These are phyloP conservation scores for Phoronis australis DNA, from an alignment of 2,888 invertebrate species.

Conservation along the genomic window DNA sequence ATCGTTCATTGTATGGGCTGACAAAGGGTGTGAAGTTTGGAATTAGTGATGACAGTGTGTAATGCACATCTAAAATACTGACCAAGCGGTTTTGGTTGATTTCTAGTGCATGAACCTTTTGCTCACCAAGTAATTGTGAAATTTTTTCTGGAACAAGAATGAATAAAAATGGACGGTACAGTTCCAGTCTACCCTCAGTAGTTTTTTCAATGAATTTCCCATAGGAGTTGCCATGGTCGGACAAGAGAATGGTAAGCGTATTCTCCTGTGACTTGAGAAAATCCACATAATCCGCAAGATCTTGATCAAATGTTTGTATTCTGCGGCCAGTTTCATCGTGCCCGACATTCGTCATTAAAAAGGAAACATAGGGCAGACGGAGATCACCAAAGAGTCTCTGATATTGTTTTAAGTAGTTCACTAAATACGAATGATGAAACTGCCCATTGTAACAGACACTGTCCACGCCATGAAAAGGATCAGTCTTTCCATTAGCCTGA, in stretches of 20 bases:
- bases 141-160: constrained; percentile 25
- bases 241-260: constrained; percentile 30
- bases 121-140: constrained; percentile 15
- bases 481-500: constrained; percentile 17
- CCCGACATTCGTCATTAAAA: constrained; percentile 25
- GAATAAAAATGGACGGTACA: constrained; percentile 32
- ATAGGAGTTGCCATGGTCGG: constrained; percentile 40
- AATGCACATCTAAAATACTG: constrained; percentile 30
- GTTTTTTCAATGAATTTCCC: constrained; percentile 24
- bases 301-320: constrained; percentile 25
- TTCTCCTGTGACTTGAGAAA: constrained; percentile 14
- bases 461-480: constrained; percentile 32
- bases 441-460: constrained; percentile 31
- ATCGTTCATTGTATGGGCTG: constrained; percentile 13
- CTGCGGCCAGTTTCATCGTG: constrained; percentile 32
- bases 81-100: constrained; percentile 25
- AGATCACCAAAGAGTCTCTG: constrained; percentile 12
- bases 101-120: constrained; percentile 15
- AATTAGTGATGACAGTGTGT: constrained; percentile 18
- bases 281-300: constrained; percentile 21
- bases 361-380: constrained; percentile 21
- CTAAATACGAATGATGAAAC: constrained; percentile 29
- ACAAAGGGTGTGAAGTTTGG: not conserved
- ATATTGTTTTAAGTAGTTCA: constrained; percentile 25
- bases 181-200: constrained; percentile 26